These are phyloP conservation scores for Tachuris rubrigastra DNA, from an alignment of 2,113 vertebrate genomes.

Conservation along the genomic window DNA sequence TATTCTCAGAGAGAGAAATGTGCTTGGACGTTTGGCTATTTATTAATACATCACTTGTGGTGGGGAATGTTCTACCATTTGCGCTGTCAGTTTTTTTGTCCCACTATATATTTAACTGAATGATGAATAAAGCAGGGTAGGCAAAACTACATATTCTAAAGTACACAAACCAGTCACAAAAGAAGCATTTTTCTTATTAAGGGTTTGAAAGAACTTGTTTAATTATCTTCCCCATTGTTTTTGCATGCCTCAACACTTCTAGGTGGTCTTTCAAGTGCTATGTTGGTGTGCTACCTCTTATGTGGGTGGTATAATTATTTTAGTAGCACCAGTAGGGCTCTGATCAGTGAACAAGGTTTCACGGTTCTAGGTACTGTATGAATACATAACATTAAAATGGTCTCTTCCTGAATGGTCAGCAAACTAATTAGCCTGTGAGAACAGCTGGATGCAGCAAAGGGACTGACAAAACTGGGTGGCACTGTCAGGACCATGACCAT, in stretches of 20 bases:
- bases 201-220: not conserved
- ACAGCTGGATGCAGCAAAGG: not conserved
- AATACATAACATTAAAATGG: not conserved
- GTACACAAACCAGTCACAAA: not conserved
- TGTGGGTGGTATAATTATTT: slow-evolving; percentile 26
- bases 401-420: not conserved
- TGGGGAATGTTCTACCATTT: not conserved
- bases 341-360: not conserved
- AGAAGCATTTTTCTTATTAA: not conserved
- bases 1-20: not conserved
- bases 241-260: not conserved
- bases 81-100: not conserved
- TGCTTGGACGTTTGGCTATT: not conserved
- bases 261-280: not conserved
- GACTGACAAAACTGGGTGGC: not conserved
- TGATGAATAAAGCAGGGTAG: not conserved
- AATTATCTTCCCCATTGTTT: not conserved
- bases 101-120: not conserved
- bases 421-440: not conserved
- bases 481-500: not conserved
- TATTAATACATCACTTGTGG: not conserved
- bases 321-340: not conserved
- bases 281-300: not conserved
- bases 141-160: not conserved
- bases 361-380: not conserved